Base-by-base conservation (phyloP, 64 coral and sea anemone species). In the Pachyseris speciosa region DNA sequence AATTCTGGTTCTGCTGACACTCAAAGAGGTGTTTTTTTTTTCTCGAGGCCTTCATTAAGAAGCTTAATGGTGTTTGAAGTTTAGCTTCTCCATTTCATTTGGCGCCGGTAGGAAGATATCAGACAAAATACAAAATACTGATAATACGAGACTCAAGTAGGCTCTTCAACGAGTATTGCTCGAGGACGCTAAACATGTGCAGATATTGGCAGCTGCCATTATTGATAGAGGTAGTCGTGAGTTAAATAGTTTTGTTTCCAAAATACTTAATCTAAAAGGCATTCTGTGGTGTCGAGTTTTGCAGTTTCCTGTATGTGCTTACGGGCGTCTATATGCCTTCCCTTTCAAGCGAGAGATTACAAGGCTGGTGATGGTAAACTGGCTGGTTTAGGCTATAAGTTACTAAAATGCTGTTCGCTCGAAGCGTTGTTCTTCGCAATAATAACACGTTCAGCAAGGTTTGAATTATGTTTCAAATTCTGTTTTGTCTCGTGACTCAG, bases 181-280 rank as follows among this genome's bases (percentile, higher is more conserved):
- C 27, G 22, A 79, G 75, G 50, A 37, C 26, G n/a, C 75, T 58
- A 45, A 79, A 59, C 75, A 57, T 37, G 65, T 71, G 67, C 1
- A 39, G 52, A 61, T 61, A 61, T 81, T 61, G 77, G 63, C 32
- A 61, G 32, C 77, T 81, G 53, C 49, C 33, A 81, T 81, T 81
- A 81, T 30, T 34, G 77, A 81, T 81, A 81, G 33, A 81, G 77
- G 52, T 61, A 19, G n/a, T 53, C 33, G 49, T 12, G 77, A 81
- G 53, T 81, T 81, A 81, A 61, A 81, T 81, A 61, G 51, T 81
- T 81, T 61, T 81, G 77, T 81, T 81, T 80, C 53, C 77, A 81
- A 61, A 81, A 81, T 60, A 81, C 53, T 81, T 61, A 7, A 81
- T 81, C 20, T 81, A 31, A 20, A 81, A 39, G 34, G 3, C 45